Evolutionary conservation across 2,888 invertebrate species (phyloP), one percentile per base, ranked within the genome.

Genomic region (Spilarctia lutea): DNA sequence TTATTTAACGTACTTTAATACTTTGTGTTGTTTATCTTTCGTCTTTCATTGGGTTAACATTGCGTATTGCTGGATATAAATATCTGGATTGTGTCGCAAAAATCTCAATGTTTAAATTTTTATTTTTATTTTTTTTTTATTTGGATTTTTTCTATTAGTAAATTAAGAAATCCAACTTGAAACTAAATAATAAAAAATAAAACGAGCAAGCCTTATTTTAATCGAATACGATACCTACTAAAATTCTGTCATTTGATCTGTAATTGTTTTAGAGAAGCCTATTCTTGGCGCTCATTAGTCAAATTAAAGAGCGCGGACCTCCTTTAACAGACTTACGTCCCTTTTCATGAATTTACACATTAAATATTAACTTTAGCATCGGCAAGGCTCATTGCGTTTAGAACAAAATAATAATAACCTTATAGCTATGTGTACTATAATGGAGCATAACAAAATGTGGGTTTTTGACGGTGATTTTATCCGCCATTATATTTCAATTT

Each of bases 1-100:
- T 70, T 68, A 70, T 69, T 68, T 48, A 52, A 18, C 30, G 30
- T 63, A 63, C 63, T 63, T 63, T 30, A 63, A 63, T 30, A 30
- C 63, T 63, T 63, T 18, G 30, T 30, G 63, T 18, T 63, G 63
- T 63, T 63, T 63, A 30, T 18, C 30, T 63, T 63, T 18, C 6
- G 63, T 30, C 30, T 18, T 63, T 18, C 18, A 30, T 63, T 30
- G 63, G 18, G 18, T 63, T 18, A 30, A 63, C 16, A 18, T 63
- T 63, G 27, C 63, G 7, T 30, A 30, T 30, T 30, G 18, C 63
- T 18, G 30, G 18, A 30, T 63, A 30, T 63, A 8, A 30, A 63
- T 30, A 18, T 30, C 30, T 63, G 16, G 63, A 30, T 30, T 63
- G 2, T 30, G 27, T 30, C 30, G 13, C 30, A 63, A 30, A 63